phyloP scores from a whole-genome alignment of 1,140 invertebrate genomes.

The Rhyacophila brunnea region DNA sequence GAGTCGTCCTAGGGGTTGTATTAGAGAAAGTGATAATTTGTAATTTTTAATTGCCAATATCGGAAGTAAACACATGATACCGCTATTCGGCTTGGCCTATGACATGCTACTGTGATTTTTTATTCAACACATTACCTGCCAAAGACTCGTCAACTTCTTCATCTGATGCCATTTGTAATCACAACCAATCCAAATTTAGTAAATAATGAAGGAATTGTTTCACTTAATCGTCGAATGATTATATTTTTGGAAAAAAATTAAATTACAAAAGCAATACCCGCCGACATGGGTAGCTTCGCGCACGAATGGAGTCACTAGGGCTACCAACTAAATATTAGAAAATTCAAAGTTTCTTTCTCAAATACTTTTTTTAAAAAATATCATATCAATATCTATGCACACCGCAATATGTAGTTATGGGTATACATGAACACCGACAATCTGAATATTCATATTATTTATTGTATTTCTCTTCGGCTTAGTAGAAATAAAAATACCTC shows the following conservation, averaged over 20 bases:
- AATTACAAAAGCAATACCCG: slow-evolving; percentile 18
- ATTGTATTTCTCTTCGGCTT: too few relatives aligned
- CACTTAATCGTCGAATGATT: slow-evolving; percentile 12
- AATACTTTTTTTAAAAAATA: too few relatives aligned
- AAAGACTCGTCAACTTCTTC: slow-evolving; percentile 75
- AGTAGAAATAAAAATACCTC: too few relatives aligned
- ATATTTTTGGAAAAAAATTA: slow-evolving; percentile 16
- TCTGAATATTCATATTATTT: too few relatives aligned
- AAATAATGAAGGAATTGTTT: slow-evolving; percentile 6
- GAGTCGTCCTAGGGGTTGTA: slow-evolving; percentile 30
- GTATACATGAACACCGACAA: too few relatives aligned
- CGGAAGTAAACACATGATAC: slow-evolving; percentile 58
- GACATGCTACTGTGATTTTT: slow-evolving; percentile 47
- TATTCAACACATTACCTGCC: slow-evolving; percentile 63
- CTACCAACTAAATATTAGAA: slow-evolving; percentile 8
- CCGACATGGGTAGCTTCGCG: slow-evolving; percentile 27
- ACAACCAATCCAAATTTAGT: slow-evolving; percentile 10
- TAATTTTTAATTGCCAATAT: slow-evolving; percentile 54
- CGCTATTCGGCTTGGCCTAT: slow-evolving; percentile 56
- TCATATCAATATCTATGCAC: too few relatives aligned
- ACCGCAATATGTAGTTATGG: too few relatives aligned
- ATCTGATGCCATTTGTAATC: slow-evolving; percentile 67
- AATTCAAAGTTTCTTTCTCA: too few relatives aligned
- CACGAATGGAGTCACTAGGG: slow-evolving; percentile 23
- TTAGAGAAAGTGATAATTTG: slow-evolving; percentile 42